Evolutionary conservation across 2,113 vertebrate genomes (phyloP), one percentile per base, ranked within the genome.

Genomic region (Proteles cristata): DNA sequence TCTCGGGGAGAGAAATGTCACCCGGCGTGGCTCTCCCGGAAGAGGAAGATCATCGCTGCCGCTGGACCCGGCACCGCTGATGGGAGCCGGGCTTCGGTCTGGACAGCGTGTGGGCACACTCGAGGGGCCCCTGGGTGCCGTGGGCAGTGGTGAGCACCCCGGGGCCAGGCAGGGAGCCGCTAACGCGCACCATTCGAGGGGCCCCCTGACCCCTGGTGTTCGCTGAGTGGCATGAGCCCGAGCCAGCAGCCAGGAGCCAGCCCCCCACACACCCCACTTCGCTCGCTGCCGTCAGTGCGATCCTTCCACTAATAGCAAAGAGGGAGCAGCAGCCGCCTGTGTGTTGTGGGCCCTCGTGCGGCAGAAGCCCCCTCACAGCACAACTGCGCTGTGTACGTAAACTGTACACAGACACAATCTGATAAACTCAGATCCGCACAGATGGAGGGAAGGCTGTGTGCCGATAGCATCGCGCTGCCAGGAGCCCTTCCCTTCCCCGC

Each of bases 221-320:
- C 3, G 0, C 25, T 14, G 25, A 74, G 11, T 11, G 9, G 39
- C 33, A 11, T 6, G 11, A 35, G 53, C 80, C 48, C 39, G 39
- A 48, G 45, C 45, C 45, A 48, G 45, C 45, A 48, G 45, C 45
- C 45, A 7, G 45, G 45, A 48, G 45, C 45, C 45, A 50, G 16
- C 11, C 33, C 28, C 25, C 12, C 0, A 25, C 35, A 3, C 2
- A 0, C 26, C 11, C 21, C 28, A 0, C 0, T 0, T 26, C 12
- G 5, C 0, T 15, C 3, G 9, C 31, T 11, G n/a, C 48, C 0
- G 0, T 11, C 3, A 19, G 9, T 5, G 33, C 73, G 10, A 5
- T 12, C 16, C 61, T 50, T 17, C 31, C 0, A 0, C 11, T 28
- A 43, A 23, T 2, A n/a, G 61, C 50, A 4, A 2, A 76, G n/a